A percentile compares a stretch with the other conserved stretches of the same genome.
Evolutionary conservation across 37 sponge, comb jelly and placozoan species (phyloP).

Genomic region (Hormiphora californensis): DNA sequence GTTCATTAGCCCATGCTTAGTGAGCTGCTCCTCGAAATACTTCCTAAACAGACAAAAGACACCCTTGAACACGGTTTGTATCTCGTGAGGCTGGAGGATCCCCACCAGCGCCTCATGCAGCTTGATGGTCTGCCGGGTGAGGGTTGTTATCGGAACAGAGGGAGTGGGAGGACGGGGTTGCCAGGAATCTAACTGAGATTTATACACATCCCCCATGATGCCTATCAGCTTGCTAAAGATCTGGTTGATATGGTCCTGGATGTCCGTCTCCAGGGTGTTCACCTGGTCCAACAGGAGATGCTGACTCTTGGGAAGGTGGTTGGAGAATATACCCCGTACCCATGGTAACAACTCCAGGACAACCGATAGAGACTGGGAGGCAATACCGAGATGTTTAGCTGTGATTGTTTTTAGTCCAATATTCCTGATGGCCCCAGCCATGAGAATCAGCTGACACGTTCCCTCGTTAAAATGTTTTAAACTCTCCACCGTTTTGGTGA

Average conservation of each 20-base stretch:
- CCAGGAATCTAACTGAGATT: constrained; percentile 76
- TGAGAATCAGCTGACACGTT: constrained; percentile 83
- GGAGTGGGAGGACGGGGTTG: constrained; percentile 79
- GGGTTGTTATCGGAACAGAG: constrained; percentile 64
- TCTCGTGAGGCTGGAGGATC: constrained; percentile 71
- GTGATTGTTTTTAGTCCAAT: constrained; percentile 94
- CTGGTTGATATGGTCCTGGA: constrained; percentile 71
- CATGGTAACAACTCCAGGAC: background rate
- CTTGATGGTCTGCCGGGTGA: constrained; percentile 77
- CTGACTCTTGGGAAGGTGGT: constrained; percentile 1
- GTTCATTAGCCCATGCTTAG: constrained; percentile 39
- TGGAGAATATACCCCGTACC: background rate
- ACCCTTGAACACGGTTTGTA: constrained; percentile 55
- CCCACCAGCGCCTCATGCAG: constrained; percentile 83
- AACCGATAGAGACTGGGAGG: constrained; percentile 9
- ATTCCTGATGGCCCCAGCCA: constrained; percentile 80
- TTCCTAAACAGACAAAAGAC: constrained; percentile 55
- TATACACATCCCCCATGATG: constrained; percentile 88
- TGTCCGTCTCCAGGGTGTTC: constrained; percentile 58
- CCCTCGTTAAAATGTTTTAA: constrained; percentile 79
- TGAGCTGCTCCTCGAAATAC: constrained; percentile 33
- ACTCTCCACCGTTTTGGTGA: constrained; percentile 71
- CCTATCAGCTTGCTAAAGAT: constrained; percentile 70
- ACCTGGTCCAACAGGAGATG: constrained; percentile 39
- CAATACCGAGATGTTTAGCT: constrained; percentile 80